Evolutionary conservation across 2,113 vertebrate species (phyloP).

Genomic region (Pterocles gutturalis): DNA sequence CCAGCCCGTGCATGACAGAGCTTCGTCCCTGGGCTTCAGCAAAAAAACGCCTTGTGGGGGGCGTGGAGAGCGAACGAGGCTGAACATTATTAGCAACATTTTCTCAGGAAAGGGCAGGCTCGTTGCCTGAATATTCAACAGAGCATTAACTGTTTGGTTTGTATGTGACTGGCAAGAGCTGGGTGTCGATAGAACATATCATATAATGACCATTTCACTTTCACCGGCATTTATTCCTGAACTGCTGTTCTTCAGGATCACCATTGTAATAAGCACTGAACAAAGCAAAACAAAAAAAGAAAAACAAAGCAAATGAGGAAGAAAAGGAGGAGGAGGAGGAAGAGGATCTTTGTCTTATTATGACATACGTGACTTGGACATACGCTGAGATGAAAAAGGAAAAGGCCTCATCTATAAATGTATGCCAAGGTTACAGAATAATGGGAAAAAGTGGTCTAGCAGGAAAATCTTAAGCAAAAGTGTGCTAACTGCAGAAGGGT

Average conservation of each 20-base stretch:
- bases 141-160: constrained; percentile 44
- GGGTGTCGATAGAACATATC: not conserved
- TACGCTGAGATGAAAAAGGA: constrained; percentile 67
- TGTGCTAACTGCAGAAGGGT: constrained; percentile 79
- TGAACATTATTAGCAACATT: not conserved
- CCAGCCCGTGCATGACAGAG: not conserved
- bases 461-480: constrained; percentile 72
- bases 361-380: constrained; percentile 77
- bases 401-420: constrained; percentile 75
- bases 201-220: constrained; percentile 50
- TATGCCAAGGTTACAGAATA: constrained; percentile 74
- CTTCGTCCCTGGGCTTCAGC: not conserved
- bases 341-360: constrained; percentile 66
- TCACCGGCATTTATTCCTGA: constrained; percentile 69
- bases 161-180: constrained; percentile 45
- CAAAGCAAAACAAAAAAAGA: constrained; percentile 38
- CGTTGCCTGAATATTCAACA: constrained; percentile 21
- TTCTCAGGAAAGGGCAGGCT: constrained; percentile 60
- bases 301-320: constrained; percentile 11
- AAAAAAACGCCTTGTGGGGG: not conserved
- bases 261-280: constrained; percentile 75
- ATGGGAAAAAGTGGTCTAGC: constrained; percentile 65
- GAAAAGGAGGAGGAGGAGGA: constrained; percentile 23
- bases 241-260: constrained; percentile 72
- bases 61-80: not conserved